Percentiles rank a stretch among this genome's conserved stretches.
Evolutionary conservation across 2,113 vertebrate species (phyloP).

Genomic region (Chitala chitala): DNA sequence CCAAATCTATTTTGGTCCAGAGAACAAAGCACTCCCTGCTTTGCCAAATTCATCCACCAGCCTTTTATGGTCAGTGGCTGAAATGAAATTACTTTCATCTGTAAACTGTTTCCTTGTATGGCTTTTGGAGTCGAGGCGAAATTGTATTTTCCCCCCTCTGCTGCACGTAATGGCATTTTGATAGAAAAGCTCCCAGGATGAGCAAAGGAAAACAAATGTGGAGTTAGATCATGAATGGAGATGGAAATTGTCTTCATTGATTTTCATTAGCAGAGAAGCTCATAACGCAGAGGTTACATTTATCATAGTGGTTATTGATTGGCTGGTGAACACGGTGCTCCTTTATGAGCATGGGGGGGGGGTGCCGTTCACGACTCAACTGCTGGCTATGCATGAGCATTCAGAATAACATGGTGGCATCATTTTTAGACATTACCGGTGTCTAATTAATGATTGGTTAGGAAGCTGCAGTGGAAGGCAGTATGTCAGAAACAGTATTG

Average conservation of each 20-base stretch:
- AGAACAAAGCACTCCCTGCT: conserved; percentile 28
- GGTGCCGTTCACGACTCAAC: conserved; percentile 1
- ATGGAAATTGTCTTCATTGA: conserved; percentile 77
- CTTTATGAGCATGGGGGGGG: background rate
- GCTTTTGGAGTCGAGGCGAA: conserved; percentile 48
- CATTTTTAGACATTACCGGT: conserved; percentile 17
- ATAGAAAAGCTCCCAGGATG: conserved; percentile 56
- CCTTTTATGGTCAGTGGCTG: conserved; percentile 45
- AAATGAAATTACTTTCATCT: conserved; percentile 55
- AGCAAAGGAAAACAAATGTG: conserved; percentile 54
- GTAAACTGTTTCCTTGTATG: conserved; percentile 46
- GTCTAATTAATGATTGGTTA: no score
- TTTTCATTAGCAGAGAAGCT: conserved; percentile 62
- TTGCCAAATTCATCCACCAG: conserved; percentile 35
- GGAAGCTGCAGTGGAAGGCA: background rate
- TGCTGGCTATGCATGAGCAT: background rate
- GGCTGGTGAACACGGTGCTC: conserved; percentile 17
- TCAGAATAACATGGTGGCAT: background rate
- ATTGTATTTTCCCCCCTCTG: conserved; percentile 32
- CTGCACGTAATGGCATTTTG: conserved; percentile 53
- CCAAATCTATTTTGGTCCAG: conserved; percentile 35
- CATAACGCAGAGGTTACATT: conserved; percentile 60
- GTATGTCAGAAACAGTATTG: background rate
- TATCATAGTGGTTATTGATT: conserved; percentile 56
- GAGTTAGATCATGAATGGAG: conserved; percentile 55